A percentile compares a stretch with the other conserved stretches of the same genome.
phyloP scores from a whole-genome alignment of 2,797 vertebrate genomes.

The Enteromius anoplus region DNA sequence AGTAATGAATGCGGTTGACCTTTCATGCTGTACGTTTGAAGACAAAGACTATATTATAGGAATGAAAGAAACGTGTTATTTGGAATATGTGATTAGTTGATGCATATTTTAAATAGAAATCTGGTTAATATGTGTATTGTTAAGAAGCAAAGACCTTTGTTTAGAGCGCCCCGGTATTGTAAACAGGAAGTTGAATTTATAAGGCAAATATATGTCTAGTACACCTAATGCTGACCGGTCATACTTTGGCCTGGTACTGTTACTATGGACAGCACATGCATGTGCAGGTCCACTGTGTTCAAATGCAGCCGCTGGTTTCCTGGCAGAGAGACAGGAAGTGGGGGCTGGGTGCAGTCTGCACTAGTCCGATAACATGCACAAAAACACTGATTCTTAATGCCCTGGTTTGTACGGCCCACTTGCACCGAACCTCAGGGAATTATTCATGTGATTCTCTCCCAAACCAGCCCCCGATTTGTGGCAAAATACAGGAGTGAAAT shows the following conservation, averaged over 20 bases:
- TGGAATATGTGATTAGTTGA: not conserved
- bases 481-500: conserved; percentile 21
- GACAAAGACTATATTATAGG: not conserved
- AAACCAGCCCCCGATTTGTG: conserved; percentile 7
- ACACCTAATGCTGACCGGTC: not conserved
- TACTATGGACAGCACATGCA: conserved; percentile 24
- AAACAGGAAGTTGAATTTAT: conserved; percentile 3
- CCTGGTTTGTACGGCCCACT: conserved; percentile 43
- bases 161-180: not conserved
- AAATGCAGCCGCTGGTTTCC: conserved; percentile 62
- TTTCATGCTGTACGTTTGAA: not conserved
- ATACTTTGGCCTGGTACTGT: conserved; percentile 4
- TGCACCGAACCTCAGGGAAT: conserved; percentile 18
- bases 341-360: conserved; percentile 65
- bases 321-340: conserved; percentile 74
- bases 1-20: conserved; percentile 6
- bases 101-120: not conserved
- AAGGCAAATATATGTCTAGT: not conserved
- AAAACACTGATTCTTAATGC: conserved; percentile 63
- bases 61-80: not conserved
- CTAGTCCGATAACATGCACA: conserved; percentile 59
- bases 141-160: not conserved
- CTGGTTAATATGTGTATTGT: not conserved
- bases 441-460: conserved; percentile 3
- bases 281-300: conserved; percentile 41